phyloP scores from a whole-genome alignment of 2,888 invertebrate genomes.

The Drosophila yooni region DNA sequence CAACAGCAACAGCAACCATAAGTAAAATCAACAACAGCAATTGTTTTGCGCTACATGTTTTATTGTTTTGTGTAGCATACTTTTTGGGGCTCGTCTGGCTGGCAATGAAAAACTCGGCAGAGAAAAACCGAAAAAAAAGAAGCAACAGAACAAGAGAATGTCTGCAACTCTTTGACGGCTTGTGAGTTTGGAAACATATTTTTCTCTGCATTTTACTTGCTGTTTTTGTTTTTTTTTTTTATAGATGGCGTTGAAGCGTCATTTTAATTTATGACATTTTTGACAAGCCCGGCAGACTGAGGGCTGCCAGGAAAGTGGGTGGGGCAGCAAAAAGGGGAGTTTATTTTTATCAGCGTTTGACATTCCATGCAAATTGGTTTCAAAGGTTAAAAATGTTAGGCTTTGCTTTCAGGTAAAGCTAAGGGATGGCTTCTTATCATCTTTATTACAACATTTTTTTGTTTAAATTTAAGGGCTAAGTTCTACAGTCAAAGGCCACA shows the following conservation, averaged over 20 bases:
- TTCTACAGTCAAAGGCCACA: background rate
- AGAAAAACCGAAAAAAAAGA: background rate
- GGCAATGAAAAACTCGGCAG: constrained; percentile 36
- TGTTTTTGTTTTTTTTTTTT: background rate
- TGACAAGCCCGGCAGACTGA: constrained; percentile 32
- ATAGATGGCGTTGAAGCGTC: constrained; percentile 47
- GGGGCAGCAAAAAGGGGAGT: background rate
- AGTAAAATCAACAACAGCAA: constrained; percentile 49
- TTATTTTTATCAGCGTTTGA: background rate
- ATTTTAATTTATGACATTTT: constrained; percentile 75
- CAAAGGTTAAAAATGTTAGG: background rate
- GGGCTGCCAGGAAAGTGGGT: background rate
- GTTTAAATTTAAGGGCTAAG: background rate
- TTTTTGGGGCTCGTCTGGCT: constrained; percentile 41
- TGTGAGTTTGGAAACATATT: constrained; percentile 24
- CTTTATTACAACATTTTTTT: background rate
- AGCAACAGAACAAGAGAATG: constrained; percentile 40
- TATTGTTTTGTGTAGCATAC: constrained; percentile 61
- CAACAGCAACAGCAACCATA: constrained; percentile 22
- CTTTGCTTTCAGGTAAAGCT: background rate
- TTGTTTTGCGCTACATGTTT: constrained; percentile 69
- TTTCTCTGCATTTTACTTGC: constrained; percentile 15
- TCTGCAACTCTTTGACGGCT: constrained; percentile 53
- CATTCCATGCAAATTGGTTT: constrained; percentile 8
- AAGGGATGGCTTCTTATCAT: no score